Evolutionary conservation across 2,797 vertebrate species (phyloP), one percentile per base, ranked within the genome.

Genomic region (Sardinella longiceps): DNA sequence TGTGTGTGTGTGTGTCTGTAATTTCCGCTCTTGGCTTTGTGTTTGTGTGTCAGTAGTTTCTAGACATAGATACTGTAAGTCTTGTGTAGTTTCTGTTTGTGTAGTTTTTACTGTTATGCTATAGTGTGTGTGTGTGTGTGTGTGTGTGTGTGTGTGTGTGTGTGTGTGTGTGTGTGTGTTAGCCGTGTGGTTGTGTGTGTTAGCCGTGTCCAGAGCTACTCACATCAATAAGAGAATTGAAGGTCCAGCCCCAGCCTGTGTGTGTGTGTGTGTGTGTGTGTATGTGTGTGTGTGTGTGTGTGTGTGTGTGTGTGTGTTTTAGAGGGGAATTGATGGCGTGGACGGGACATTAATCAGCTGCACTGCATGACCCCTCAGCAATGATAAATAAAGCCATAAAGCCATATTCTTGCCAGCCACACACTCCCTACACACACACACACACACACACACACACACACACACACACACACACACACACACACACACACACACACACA

Each of bases 331-430:
- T 86, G 86, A 89, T 87, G 39, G 66, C 80, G 66, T 80, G 50
- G 56, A 80, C 43, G 25, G 82, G 58, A 56, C 83, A 87, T 85
- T 84, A 84, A 88, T 88, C 84, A 83, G 81, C 83, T 80, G 56
- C 80, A 87, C 82, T 80, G 51, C 77, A 80, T 83, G 80, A 84
- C 58, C 85, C 51, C 80, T 87, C 70, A 60, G 37, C 85, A 80
- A 81, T 84, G 84, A 86, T 86, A 82, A 88, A 87, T 88, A 85
- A 86, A 63, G 28, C 80, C 63, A 12, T 11, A 30, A n/a, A n/a
- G n/a, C n/a, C n/a, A n/a, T n/a, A n/a, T 46, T 28, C 80, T 50
- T 53, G 23, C 84, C 50, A 82, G 84, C 80, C 84, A 87, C 63
- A 80, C 83, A 80, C n/a, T n/a, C n/a, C n/a, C n/a, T n/a, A n/a